Conservation (phyloP, 2,888 invertebrate species). For the Chymomyza caudatula region DNA sequence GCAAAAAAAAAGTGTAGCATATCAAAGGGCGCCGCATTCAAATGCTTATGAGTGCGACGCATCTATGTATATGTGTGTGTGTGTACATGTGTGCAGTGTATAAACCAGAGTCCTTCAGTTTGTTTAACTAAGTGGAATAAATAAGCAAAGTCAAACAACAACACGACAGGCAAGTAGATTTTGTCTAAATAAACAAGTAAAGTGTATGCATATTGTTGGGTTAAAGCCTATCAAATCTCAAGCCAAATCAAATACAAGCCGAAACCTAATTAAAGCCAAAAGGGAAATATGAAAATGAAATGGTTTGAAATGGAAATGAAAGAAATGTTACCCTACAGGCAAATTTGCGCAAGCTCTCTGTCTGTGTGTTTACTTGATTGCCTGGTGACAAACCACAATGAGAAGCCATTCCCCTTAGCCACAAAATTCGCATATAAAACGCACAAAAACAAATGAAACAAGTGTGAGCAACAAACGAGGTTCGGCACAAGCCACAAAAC, state of each 20-base stretch:
- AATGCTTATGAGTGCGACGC: constrained; percentile 1
- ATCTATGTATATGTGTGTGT: constrained; percentile 7
- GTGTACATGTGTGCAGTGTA: constrained; percentile 10
- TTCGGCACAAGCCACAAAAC: too few species aligned
- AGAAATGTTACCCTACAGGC: neutral
- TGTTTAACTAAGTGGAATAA: constrained; percentile 34
- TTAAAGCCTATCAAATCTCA: neutral
- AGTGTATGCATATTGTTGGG: neutral
- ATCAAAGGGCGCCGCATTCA: constrained; percentile 1
- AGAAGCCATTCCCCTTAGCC: neutral
- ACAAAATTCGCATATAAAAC: neutral
- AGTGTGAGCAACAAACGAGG: neutral
- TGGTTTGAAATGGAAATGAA: constrained; percentile 17
- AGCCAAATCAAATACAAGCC: constrained; percentile 1
- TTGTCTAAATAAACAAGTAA: neutral
- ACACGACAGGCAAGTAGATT: constrained; percentile 33
- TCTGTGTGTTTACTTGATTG: neutral
- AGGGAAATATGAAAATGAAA: constrained; percentile 11
- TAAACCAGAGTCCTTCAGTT: neutral
- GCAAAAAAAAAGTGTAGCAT: constrained; percentile 10
- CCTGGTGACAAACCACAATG: neutral
- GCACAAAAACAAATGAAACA: neutral
- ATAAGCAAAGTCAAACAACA: constrained; percentile 23
- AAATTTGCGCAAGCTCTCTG: constrained; percentile 20
- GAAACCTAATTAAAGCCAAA: constrained; percentile 26